Evolutionary conservation across 2,888 invertebrate species (phyloP).

Genomic region (Tuta absoluta): DNA sequence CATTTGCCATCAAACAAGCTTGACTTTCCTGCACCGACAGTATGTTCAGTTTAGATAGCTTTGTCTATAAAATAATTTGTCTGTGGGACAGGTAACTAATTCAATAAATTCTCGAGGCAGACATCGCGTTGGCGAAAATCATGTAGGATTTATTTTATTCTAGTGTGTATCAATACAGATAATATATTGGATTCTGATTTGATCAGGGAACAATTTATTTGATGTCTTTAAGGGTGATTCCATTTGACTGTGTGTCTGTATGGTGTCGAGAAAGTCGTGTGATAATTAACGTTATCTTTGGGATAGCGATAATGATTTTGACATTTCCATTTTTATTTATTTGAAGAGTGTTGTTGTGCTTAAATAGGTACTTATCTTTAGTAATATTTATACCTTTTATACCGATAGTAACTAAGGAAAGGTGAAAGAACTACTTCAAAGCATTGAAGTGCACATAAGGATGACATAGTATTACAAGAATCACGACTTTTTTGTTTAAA

Average conservation of each 20-base stretch:
- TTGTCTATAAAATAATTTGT: too few species aligned
- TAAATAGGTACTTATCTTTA: neutral
- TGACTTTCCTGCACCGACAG: too few species aligned
- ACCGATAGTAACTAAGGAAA: neutral
- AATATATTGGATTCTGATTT: neutral
- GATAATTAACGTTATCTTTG: too few species aligned
- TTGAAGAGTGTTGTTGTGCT: too few species aligned
- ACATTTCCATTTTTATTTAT: too few species aligned
- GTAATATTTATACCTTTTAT: neutral
- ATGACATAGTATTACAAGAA: neutral
- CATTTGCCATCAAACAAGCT: too few species aligned
- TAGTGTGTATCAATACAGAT: neutral
- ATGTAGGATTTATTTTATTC: neutral
- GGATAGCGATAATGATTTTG: too few species aligned
- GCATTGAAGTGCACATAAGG: conserved; percentile 1
- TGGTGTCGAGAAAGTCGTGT: too few species aligned
- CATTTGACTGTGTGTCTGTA: neutral
- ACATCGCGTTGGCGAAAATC: neutral
- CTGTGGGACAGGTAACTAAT: neutral
- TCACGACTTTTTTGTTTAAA: neutral
- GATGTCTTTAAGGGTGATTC: neutral
- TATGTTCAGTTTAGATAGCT: too few species aligned
- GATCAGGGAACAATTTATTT: neutral
- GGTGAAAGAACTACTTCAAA: neutral
- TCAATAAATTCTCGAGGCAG: neutral